Evolutionary conservation across 2,113 vertebrate genomes (phyloP).

Genomic region (Pimephales promelas): DNA sequence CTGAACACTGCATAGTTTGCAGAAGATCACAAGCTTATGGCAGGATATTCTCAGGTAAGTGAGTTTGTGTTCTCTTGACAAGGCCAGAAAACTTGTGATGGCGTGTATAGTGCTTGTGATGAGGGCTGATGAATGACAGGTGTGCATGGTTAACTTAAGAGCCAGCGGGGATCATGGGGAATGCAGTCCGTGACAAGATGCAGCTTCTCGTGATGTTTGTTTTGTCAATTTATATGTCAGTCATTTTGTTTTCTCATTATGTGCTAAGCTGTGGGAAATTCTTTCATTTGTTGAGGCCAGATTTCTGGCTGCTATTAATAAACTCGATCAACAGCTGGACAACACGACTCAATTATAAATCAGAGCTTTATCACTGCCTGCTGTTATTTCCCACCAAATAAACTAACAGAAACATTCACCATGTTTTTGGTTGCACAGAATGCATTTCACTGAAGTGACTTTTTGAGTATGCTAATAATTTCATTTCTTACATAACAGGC

Average conservation of each 20-base stretch:
- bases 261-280: conserved; percentile 40
- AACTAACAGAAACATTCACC: conserved; percentile 22
- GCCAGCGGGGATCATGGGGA: no score
- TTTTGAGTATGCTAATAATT: conserved; percentile 27
- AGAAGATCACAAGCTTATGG: no score
- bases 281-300: conserved; percentile 29
- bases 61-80: no score
- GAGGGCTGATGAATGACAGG: no score
- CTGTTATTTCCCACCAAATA: conserved; percentile 45
- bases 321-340: conserved; percentile 42
- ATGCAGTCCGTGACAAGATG: background rate
- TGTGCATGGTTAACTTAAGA: no score
- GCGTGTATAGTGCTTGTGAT: no score
- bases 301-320: conserved; percentile 32
- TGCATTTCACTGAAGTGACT: conserved; percentile 39
- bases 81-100: no score
- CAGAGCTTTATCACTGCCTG: conserved; percentile 24
- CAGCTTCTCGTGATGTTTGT: conserved; percentile 10
- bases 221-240: conserved; percentile 11
- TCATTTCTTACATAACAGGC: conserved; percentile 47
- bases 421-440: conserved; percentile 7
- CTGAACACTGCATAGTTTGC: no score
- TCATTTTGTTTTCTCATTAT: background rate
- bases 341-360: conserved; percentile 45
- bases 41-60: no score